phyloP scores from a whole-genome alignment of 1,140 invertebrate species.

The Pachypsylla venusta region DNA sequence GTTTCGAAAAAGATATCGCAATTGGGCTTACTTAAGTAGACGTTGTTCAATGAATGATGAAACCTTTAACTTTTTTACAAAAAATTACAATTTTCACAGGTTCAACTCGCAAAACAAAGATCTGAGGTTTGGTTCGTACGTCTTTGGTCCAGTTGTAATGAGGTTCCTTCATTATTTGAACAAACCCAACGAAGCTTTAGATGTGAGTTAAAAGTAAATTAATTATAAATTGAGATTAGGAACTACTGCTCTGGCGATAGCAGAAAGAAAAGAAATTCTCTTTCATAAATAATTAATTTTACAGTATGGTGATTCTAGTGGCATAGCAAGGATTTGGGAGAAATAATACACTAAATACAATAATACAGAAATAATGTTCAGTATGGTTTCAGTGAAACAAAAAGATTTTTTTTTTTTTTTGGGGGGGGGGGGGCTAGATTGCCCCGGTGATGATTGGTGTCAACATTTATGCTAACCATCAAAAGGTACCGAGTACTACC shows the following conservation, averaged over 20 bases:
- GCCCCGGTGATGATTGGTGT: too few relatives aligned
- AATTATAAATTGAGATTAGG: too few relatives aligned
- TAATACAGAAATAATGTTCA: too few relatives aligned
- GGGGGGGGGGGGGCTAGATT: too few relatives aligned
- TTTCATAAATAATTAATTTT: conserved; percentile 7
- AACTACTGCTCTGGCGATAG: too few relatives aligned
- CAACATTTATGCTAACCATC: too few relatives aligned
- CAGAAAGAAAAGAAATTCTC: not conserved
- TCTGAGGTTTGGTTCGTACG: conserved; percentile 55
- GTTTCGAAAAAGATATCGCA: conserved; percentile 7
- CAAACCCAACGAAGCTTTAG: conserved; percentile 46
- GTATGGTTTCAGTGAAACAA: too few relatives aligned
- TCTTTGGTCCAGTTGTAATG: conserved; percentile 74
- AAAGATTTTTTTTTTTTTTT: too few relatives aligned
- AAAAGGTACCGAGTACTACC: too few relatives aligned
- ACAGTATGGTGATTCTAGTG: not conserved
- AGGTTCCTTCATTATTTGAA: conserved; percentile 55
- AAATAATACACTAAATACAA: too few relatives aligned
- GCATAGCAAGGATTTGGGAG: too few relatives aligned
- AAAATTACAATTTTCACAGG: conserved; percentile 32
- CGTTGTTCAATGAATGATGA: not conserved
- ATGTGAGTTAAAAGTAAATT: too few relatives aligned
- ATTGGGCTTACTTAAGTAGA: conserved; percentile 9
- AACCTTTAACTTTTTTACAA: not conserved
- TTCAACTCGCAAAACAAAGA: conserved; percentile 56